Evolutionary conservation across 2,797 vertebrate species (phyloP), one percentile per base, ranked within the genome.

Genomic region (Morelia viridis): DNA sequence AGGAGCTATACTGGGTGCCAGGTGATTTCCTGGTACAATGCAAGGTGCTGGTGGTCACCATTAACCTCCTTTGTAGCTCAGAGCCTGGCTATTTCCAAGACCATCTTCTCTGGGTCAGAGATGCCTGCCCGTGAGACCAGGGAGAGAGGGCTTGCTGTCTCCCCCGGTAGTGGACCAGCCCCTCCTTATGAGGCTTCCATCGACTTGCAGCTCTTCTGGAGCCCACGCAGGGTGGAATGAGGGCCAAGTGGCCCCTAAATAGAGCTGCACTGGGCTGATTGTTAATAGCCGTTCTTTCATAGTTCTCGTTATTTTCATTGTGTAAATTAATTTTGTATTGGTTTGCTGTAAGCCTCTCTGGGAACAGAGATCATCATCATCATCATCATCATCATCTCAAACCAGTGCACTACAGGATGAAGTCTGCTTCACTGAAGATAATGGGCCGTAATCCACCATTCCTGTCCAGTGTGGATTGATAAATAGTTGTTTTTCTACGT

Each of bases 1-100:
- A 68, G 1, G 12, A 68, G 64, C 65, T 68, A 13, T n/a, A 6
- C n/a, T 15, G 4, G 5, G 28, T 5, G 1, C 65, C 65, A 71
- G n/a, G 0, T 5, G 13, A 13, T 2, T 5, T n/a, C n/a, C n/a
- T 15, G 0, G 5, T n/a, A 31, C 6, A 31, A 31, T n/a, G 2
- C n/a, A n/a, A 31, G 65, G n/a, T 7, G n/a, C 13, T 31, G n/a
- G 65, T 6, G 13, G n/a, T 17, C n/a, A 71, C 5, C 65, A 71
- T 13, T n/a, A 17, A 71, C 31, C 12, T 13, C 17, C 65, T 31
- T 15, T 15, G 5, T 15, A 71, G 65, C 13, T 5, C 13, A 68
- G 5, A 50, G 12, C 17, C n/a, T 35, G 65, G 2, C 31, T 35
- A n/a, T 71, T 71, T 10, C 65, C 13, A 17, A 71, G 65, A 35